Conservation (phyloP, 2,797 vertebrate species). For the Diceros bicornis region DNA sequence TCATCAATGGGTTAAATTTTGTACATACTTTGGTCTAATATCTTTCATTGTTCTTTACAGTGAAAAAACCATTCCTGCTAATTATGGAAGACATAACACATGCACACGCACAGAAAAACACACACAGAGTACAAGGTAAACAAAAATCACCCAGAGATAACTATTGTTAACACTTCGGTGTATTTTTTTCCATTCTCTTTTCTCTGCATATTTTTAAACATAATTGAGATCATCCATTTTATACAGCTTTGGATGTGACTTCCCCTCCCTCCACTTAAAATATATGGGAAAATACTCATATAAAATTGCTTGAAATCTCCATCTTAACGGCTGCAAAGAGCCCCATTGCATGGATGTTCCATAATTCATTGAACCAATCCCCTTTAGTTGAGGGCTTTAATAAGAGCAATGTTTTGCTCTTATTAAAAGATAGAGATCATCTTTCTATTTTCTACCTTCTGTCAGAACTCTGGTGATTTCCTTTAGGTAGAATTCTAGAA, state of each 20-base stretch:
- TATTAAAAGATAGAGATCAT: not conserved
- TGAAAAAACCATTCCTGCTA: not conserved
- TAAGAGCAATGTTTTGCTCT: not conserved
- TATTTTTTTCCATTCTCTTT: not conserved
- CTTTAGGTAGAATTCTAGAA: not conserved
- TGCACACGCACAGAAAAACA: not conserved
- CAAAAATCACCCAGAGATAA: not conserved
- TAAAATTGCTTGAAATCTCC: not conserved
- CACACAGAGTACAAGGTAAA: not conserved
- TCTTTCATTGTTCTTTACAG: not conserved
- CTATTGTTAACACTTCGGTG: not conserved
- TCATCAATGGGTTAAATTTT: not conserved
- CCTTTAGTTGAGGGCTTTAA: not conserved
- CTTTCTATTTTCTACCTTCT: not conserved
- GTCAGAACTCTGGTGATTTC: not conserved
- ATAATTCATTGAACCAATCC: not conserved
- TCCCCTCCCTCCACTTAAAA: not conserved
- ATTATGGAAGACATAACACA: not conserved
- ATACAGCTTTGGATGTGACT: not conserved
- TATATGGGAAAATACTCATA: not conserved
- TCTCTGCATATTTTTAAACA: constrained; percentile 14
- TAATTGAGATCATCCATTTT: not conserved
- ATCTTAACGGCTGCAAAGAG: not conserved
- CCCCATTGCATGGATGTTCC: accelerated
- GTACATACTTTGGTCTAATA: not conserved